Evolutionary conservation across 2,797 vertebrate genomes (phyloP).

Genomic region (Enteromius mattozi): DNA sequence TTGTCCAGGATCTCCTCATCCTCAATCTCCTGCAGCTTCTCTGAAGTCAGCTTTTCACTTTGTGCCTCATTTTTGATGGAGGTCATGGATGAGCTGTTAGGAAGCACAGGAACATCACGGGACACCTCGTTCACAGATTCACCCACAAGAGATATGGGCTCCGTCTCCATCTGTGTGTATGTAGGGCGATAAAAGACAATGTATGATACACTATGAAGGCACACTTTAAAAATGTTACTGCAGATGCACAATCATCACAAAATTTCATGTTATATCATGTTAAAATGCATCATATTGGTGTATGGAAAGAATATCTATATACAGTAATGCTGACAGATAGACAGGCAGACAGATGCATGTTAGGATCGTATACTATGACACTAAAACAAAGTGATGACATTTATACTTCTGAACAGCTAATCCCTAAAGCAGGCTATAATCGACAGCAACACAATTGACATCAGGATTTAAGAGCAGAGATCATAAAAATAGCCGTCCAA

Average conservation of each 20-base stretch:
- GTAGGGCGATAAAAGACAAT: conserved; percentile 28
- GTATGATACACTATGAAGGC: neutral
- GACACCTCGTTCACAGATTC: conserved; percentile 62
- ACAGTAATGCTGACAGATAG: neutral
- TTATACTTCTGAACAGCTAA: conserved; percentile 18
- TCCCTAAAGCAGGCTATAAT: conserved; percentile 14
- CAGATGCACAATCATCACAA: neutral
- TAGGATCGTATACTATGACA: neutral
- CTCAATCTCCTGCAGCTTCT: conserved; percentile 88
- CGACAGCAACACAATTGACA: neutral
- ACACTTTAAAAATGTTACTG: neutral
- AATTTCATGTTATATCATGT: neutral
- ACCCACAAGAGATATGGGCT: conserved; percentile 72
- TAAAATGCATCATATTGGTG: neutral
- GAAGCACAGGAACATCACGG: conserved; percentile 67
- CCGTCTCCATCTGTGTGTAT: conserved; percentile 83
- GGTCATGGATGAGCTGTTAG: conserved; percentile 79
- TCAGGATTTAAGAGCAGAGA: neutral
- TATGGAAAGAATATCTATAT: neutral
- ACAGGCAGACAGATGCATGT: neutral
- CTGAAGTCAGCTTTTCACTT: conserved; percentile 75
- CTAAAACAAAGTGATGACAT: conserved; percentile 12
- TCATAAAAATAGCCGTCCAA: neutral
- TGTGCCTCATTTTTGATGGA: conserved; percentile 69
- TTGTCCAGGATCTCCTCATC: conserved; percentile 93